Evolutionary conservation across 1,140 invertebrate genomes (phyloP).

Genomic region (Drosophila erecta): DNA sequence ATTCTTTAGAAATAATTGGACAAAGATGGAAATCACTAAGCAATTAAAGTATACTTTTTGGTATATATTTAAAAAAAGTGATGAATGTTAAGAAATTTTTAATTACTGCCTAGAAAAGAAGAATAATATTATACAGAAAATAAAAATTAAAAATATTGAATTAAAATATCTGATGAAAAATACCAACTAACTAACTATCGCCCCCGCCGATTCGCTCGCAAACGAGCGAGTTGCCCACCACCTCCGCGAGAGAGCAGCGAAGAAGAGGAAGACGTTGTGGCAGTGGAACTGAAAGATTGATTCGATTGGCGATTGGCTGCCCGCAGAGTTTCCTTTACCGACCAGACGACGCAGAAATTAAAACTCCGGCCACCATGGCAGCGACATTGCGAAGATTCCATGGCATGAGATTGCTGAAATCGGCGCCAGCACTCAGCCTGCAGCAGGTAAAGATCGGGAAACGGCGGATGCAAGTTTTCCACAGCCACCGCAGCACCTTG

Average conservation of each 20-base stretch:
- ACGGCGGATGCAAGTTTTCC: slow-evolving; percentile 45
- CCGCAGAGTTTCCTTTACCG: slow-evolving; percentile 74
- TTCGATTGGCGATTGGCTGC: slow-evolving; percentile 69
- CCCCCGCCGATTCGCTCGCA: neutral
- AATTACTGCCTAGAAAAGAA: too few species aligned
- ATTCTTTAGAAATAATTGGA: neutral
- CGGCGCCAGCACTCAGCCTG: slow-evolving; percentile 71
- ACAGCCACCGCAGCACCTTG: neutral
- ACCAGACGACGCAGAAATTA: slow-evolving; percentile 72
- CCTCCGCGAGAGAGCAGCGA: slow-evolving; percentile 33
- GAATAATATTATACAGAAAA: too few species aligned
- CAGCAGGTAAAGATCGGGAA: slow-evolving; percentile 71
- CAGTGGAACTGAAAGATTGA: slow-evolving; percentile 73
- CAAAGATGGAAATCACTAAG: neutral
- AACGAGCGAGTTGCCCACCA: slow-evolving; percentile 7
- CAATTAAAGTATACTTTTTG: too few species aligned
- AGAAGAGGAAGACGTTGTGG: slow-evolving; percentile 52
- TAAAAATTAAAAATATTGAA: neutral
- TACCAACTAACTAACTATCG: slow-evolving; percentile 11
- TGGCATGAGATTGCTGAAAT: slow-evolving; percentile 87
- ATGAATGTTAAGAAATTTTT: too few species aligned
- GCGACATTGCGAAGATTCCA: slow-evolving; percentile 92
- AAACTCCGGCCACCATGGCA: slow-evolving; percentile 89
- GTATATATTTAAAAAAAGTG: neutral
- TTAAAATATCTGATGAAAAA: neutral